Base-by-base conservation (phyloP, 2,888 invertebrate genomes). In the Lasioglossum zephyrum region DNA sequence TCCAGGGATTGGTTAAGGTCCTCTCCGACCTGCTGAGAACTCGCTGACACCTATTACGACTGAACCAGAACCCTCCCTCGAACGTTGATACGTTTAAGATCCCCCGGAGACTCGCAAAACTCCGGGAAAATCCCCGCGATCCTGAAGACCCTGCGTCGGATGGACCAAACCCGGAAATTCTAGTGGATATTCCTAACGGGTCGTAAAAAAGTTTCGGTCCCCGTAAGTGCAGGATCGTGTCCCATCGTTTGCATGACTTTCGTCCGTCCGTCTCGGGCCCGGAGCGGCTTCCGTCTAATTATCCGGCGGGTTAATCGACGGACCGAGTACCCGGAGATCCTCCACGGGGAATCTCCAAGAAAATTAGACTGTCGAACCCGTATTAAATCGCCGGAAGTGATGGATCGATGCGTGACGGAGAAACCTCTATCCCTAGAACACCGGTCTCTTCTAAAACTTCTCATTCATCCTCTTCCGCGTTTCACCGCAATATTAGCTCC, bases 201-300 rank as follows among this genome's bases (percentile, higher is more conserved):
- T 53, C 47, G 80, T 73, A 73, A 81, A 84, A 83, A 87, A 77
- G 77, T 79, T 81, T 85, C 53, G 57, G 60, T 41, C 70, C 16
- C 39, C 69, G 81, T 88, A 79, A 89, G 88, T 88, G 88, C 86
- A 69, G 75, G 86, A 78, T 81, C 88, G 81, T 88, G 88, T 89
- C 79, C 78, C 73, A 73, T 79, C 86, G 78, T 77, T 81, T 77
- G 74, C 81, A 70, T 69, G 76, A 77, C 75, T 82, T 79, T 73
- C 79, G 44, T 77, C 66, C 80, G 63, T 78, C 74, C 69, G 73
- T 79, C 77, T 75, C 63, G 47, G 63, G n/a, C 22, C 22, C 57
- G 31, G 60, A 78, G 60, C 44, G 60, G 69, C 76, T 70, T 53
- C 73, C n/a, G 73, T 84, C 77, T 87, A 84, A 87, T 87, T 87